Evolutionary conservation across 2,113 vertebrate species (phyloP), one percentile per base, ranked within the genome.

Genomic region (Falcunculus frontatus): DNA sequence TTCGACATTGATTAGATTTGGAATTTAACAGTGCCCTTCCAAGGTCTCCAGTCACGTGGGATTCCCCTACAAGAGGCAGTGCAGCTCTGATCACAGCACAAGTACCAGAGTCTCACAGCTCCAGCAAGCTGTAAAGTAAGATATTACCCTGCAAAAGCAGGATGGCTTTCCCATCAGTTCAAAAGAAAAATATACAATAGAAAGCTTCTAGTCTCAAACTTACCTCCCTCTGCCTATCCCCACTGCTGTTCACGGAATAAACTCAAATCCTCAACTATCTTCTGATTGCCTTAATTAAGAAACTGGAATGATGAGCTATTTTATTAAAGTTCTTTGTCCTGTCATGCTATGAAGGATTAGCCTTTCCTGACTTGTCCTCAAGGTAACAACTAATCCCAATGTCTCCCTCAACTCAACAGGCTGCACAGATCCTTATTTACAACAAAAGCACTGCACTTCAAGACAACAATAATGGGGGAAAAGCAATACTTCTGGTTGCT

Each of bases 241-340:
- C 20, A 87, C 1, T 42, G 55, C 75, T 80, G 55, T 50, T 70
- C 59, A 67, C 33, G 77, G 47, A 86, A 89, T 39, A 73, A 86
- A 57, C 62, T 75, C 80, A 91, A 87, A 91, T 47, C 55, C 75
- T 64, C 47, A 56, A 11, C n/a, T 29, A 62, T 35, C 53, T 69
- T 65, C 84, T 37, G 18, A 16, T 5, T 19, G 32, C 35, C 80
- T 90, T 94, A 76, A 94, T 73, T 63, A 88, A 87, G 81, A 82
- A 95, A 83, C 41, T 13, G 33, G 35, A 84, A 89, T 84, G 86
- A 84, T 26, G 46, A 72, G 53, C 70, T 87, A 21, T 85, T 78
- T 79, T 68, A 86, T 90, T 77, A 18, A 81, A 96, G 87, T 74
- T 87, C 92, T 90, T 93, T 84, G 90, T 94, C 47, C 88, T 59